Evolutionary conservation across 2,797 vertebrate genomes (phyloP).

Genomic region (Aldrovandia affinis): DNA sequence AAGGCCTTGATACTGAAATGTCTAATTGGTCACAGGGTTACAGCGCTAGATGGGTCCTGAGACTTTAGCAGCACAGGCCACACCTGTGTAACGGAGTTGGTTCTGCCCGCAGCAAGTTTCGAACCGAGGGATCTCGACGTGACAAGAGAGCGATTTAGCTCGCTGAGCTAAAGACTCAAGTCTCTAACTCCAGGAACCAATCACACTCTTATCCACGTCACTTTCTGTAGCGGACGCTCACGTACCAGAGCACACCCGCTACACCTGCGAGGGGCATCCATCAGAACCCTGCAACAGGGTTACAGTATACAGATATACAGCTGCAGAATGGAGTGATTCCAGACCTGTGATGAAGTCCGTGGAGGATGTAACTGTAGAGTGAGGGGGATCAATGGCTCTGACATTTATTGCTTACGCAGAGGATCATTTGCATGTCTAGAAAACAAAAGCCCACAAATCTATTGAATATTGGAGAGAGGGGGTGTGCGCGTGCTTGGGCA

Average conservation of each 20-base stretch:
- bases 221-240: too few relatives aligned
- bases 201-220: too few relatives aligned
- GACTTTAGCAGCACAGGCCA: slow-evolving; percentile 7
- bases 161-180: too few relatives aligned
- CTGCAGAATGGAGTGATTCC: slow-evolving; percentile 29
- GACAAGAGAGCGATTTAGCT: too few relatives aligned
- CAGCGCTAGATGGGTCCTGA: not conserved
- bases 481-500: not conserved
- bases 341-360: slow-evolving; percentile 19
- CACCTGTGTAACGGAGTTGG: too few relatives aligned
- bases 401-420: slow-evolving; percentile 20
- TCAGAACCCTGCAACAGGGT: slow-evolving; percentile 24
- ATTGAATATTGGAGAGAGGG: not conserved
- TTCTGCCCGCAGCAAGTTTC: too few relatives aligned
- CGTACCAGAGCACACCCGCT: too few relatives aligned
- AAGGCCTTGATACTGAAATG: slow-evolving; percentile 4
- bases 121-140: too few relatives aligned
- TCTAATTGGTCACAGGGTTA: slow-evolving; percentile 31
- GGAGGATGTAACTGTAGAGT: slow-evolving; percentile 19
- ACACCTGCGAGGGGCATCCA: not conserved
- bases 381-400: slow-evolving; percentile 33
- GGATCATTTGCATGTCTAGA: slow-evolving; percentile 20
- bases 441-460: slow-evolving; percentile 19
- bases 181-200: too few relatives aligned
- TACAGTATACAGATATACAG: slow-evolving; percentile 19